Evolutionary conservation across 2,888 invertebrate species (phyloP).

Genomic region (Panopea generosa): DNA sequence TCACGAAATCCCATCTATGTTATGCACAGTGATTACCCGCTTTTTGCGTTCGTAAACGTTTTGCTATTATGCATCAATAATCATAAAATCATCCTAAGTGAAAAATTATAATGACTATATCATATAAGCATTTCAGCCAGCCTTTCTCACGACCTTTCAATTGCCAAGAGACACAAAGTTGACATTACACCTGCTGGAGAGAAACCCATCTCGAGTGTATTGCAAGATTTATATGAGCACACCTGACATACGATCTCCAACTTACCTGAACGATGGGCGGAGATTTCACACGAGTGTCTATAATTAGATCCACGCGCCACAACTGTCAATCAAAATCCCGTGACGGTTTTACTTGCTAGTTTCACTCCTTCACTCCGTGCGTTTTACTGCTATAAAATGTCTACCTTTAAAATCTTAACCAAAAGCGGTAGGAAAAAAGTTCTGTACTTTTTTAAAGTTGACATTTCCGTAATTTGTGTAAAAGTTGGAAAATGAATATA

Average conservation of each 20-base stretch:
- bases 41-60: constrained; percentile 21
- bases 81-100: constrained; percentile 47
- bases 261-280: constrained; percentile 36
- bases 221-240: constrained; percentile 15
- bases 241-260: constrained; percentile 30
- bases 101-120: constrained; percentile 56
- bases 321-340: constrained; percentile 49
- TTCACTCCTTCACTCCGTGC: not conserved
- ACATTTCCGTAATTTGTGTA: too few relatives aligned
- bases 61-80: constrained; percentile 37
- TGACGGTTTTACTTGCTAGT: not conserved
- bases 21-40: not conserved
- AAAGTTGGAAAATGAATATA: too few relatives aligned
- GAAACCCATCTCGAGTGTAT: not conserved
- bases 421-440: too few relatives aligned
- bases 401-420: too few relatives aligned
- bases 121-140: constrained; percentile 24
- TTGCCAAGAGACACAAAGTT: constrained; percentile 4
- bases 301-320: constrained; percentile 64
- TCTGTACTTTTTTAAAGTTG: too few relatives aligned
- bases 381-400: too few relatives aligned
- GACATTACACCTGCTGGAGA: constrained; percentile 26
- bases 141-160: constrained; percentile 54
- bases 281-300: constrained; percentile 61
- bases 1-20: constrained; percentile 4